Evolutionary conservation across 2,888 invertebrate genomes (phyloP).

Genomic region (Chironomus tentans): DNA sequence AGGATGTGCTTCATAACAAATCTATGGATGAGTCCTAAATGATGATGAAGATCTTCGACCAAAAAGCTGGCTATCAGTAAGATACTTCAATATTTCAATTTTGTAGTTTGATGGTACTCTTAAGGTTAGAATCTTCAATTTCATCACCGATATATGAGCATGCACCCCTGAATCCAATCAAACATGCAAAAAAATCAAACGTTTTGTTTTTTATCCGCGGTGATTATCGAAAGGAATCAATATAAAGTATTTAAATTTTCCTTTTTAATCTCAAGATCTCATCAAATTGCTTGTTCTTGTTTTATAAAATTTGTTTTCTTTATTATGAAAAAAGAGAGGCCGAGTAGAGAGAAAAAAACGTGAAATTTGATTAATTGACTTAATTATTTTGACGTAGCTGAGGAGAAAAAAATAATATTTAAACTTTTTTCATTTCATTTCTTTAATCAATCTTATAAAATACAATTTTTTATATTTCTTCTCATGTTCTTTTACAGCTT

Average conservation of each 20-base stretch:
- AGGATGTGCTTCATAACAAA: too few species aligned
- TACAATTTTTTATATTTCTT: not conserved
- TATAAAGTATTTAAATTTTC: not conserved
- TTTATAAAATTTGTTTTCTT: not conserved
- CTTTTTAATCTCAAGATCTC: not conserved
- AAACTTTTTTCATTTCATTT: conserved; percentile 4
- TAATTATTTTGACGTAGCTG: conserved; percentile 4
- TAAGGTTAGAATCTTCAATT: too few species aligned
- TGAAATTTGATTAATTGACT: conserved; percentile 22
- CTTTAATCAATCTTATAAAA: conserved; percentile 12
- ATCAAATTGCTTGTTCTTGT: not conserved
- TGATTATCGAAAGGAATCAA: too few species aligned
- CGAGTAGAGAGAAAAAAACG: not conserved
- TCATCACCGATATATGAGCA: too few species aligned
- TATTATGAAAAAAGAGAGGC: not conserved
- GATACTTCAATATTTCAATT: too few species aligned
- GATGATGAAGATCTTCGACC: too few species aligned
- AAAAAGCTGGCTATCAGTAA: too few species aligned
- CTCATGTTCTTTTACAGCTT: conserved; percentile 19
- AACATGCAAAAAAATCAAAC: too few species aligned
- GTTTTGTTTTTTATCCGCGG: too few species aligned
- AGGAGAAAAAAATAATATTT: not conserved
- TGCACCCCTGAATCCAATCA: too few species aligned
- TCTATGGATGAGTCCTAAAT: too few species aligned
- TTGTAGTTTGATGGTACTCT: too few species aligned